Conservation (phyloP, 2,113 vertebrate genomes). For the Nansenia antarctica region DNA sequence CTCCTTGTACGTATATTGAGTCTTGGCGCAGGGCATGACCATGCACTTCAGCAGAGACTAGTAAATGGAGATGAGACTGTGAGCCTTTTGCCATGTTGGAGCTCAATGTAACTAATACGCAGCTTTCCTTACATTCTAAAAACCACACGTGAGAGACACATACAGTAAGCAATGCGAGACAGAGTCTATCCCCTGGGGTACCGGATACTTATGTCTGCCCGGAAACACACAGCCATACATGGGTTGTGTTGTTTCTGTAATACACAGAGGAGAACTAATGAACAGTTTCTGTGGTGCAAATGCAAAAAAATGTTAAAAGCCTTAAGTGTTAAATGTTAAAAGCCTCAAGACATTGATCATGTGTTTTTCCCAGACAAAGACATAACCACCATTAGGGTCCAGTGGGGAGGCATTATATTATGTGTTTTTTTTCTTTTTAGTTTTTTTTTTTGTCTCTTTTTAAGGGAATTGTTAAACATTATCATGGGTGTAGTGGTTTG, state of each 20-base stretch:
- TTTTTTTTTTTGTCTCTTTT: not conserved
- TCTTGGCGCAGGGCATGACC: conserved; percentile 22
- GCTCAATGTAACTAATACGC: conserved; percentile 50
- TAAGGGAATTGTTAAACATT: not conserved
- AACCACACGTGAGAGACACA: conserved; percentile 55
- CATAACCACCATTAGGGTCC: not conserved
- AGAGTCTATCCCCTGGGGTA: conserved; percentile 51
- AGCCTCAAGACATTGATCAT: not conserved
- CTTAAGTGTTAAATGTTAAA: not conserved
- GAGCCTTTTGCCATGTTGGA: conserved; percentile 16
- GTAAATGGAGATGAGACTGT: conserved; percentile 4
- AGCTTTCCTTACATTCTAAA: conserved; percentile 33
- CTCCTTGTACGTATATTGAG: not conserved
- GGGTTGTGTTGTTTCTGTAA: conserved; percentile 41
- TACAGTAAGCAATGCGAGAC: conserved; percentile 48
- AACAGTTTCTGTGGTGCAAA: conserved; percentile 25
- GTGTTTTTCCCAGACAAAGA: not conserved
- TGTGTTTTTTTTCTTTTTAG: not conserved
- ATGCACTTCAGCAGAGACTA: conserved; percentile 8
- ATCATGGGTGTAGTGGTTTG: not conserved
- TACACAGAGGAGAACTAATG: conserved; percentile 46
- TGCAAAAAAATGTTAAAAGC: conserved; percentile 28
- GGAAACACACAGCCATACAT: conserved; percentile 59
- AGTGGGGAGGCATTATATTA: not conserved
- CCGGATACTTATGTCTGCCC: conserved; percentile 60